Evolutionary conservation across 2,797 vertebrate species (phyloP).

Genomic region (Acridotheres tristis): DNA sequence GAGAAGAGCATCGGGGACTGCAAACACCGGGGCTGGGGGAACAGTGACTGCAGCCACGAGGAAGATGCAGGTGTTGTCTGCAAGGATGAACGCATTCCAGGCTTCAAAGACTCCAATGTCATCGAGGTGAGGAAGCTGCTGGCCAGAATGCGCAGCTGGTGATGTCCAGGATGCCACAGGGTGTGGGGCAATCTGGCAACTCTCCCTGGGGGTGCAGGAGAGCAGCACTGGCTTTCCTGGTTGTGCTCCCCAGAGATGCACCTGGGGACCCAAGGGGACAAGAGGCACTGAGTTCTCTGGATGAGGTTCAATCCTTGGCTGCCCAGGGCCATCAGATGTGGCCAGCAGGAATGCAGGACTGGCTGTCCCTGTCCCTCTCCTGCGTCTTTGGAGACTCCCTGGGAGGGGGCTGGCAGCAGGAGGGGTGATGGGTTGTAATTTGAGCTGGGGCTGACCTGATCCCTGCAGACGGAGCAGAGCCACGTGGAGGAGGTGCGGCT

Average conservation of each 20-base stretch:
- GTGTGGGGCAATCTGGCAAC: not conserved
- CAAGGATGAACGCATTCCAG: constrained; percentile 91
- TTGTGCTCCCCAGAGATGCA: rapidly evolving
- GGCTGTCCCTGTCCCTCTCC: not conserved
- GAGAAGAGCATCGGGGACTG: constrained; percentile 87
- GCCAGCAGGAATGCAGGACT: not conserved
- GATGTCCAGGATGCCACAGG: not conserved
- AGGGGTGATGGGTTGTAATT: rapidly evolving
- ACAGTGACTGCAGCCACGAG: constrained; percentile 96
- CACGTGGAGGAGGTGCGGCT: constrained; percentile 90
- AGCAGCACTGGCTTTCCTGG: not conserved
- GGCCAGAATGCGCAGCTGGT: not conserved
- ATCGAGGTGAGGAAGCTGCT: constrained; percentile 85
- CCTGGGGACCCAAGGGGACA: rapidly evolving
- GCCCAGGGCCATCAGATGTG: not conserved
- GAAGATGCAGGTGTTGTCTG: constrained; percentile 94
- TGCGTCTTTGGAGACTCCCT: not conserved
- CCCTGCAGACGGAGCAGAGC: constrained; percentile 81
- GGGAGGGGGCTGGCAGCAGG: not conserved
- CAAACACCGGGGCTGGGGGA: constrained; percentile 93
- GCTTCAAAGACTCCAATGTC: constrained; percentile 90
- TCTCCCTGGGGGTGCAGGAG: not conserved
- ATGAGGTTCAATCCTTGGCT: not conserved
- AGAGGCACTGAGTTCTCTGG: not conserved
- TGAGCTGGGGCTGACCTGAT: not conserved